A percentile compares a stretch with the other conserved stretches of the same genome.
These are phyloP conservation scores for Drosophila bifasciata DNA, from an alignment of 1,140 invertebrate species.

Conservation along the genomic window DNA sequence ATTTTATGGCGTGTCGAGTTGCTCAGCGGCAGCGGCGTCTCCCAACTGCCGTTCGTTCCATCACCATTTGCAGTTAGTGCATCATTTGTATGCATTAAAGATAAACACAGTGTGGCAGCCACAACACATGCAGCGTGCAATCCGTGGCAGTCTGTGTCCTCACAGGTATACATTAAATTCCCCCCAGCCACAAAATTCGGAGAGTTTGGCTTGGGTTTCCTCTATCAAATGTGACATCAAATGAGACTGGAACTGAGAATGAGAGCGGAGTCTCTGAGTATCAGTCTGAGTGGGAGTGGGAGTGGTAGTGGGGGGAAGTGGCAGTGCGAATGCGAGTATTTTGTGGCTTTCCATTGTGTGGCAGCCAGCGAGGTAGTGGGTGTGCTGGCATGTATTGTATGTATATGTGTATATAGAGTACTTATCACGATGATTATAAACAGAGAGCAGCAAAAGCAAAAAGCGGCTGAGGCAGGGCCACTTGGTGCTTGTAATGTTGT, in stretches of 20 bases:
- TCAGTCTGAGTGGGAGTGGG: not conserved
- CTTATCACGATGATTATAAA: conserved; percentile 77
- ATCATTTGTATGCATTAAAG: conserved; percentile 78
- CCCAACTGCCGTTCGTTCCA: conserved; percentile 17
- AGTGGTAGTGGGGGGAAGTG: too few relatives aligned
- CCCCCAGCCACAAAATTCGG: not conserved
- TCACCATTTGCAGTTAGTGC: conserved; percentile 70
- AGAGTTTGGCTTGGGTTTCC: not conserved
- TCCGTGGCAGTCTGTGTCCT: not conserved
- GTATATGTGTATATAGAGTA: conserved; percentile 36
- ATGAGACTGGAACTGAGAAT: conserved; percentile 7
- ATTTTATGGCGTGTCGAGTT: conserved; percentile 67
- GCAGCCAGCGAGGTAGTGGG: conserved; percentile 45
- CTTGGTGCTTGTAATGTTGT: conserved; percentile 75
- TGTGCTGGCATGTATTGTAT: conserved; percentile 15
- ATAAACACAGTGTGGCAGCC: conserved; percentile 46
- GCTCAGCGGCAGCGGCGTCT: conserved; percentile 8
- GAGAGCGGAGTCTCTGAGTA: not conserved
- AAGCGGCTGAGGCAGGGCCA: conserved; percentile 55
- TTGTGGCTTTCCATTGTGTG: conserved; percentile 49
- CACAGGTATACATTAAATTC: conserved; percentile 39
- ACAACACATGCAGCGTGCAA: conserved; percentile 2
- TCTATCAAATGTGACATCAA: conserved; percentile 50
- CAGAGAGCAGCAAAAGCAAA: conserved; percentile 42
- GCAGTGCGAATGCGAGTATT: too few relatives aligned